Evolutionary conservation across 1,140 invertebrate genomes (phyloP), one percentile per base, ranked within the genome.

Genomic region (Pseudobourletiella spinata): DNA sequence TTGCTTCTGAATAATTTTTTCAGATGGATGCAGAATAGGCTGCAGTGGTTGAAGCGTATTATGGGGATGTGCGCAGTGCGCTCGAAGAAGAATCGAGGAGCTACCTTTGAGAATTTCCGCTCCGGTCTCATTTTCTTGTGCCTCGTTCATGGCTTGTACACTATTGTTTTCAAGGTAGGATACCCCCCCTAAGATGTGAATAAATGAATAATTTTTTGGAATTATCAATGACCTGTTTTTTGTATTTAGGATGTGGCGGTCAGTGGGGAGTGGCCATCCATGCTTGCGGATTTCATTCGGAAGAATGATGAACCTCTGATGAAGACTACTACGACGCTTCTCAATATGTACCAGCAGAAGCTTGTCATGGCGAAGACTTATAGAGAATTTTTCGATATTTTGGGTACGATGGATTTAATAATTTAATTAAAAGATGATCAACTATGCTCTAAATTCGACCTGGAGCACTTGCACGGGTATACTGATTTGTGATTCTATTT

Each of bases 261-360:
- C 26, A 79, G 81, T 14, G 81, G 88, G 57, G 85, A 89, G 65
- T 98, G 94, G 94, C 84, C 91, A 3, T 81, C 84, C 3, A 83
- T 85, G 63, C 77, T 98, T 59, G 94, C 93, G 26, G 91, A 95
- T 72, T 95, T 89, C 73, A 91, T 98, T 70, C 83, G 95, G 3
- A 86, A 91, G 72, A 95, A 94, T 78, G 95, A 98, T 78, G 89
- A 92, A 75, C 78, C 81, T 14, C 79, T 96, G 73, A 77, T 93
- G 14, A 95, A 96, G 75, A 83, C 84, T 29, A 91, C 89, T 18
- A 91, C 95, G 73, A 82, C 82, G 59, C 80, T 93, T 43, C 81
- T 98, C 48, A 78, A 82, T 15, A 80, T 81, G 2, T 91, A 95
- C 70, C 87, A 90, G 65, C 88, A 94, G 68, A 91, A 97, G 75